Evolutionary conservation across 1,140 invertebrate genomes (phyloP).

Genomic region (Caenorhabditis brenneri): DNA sequence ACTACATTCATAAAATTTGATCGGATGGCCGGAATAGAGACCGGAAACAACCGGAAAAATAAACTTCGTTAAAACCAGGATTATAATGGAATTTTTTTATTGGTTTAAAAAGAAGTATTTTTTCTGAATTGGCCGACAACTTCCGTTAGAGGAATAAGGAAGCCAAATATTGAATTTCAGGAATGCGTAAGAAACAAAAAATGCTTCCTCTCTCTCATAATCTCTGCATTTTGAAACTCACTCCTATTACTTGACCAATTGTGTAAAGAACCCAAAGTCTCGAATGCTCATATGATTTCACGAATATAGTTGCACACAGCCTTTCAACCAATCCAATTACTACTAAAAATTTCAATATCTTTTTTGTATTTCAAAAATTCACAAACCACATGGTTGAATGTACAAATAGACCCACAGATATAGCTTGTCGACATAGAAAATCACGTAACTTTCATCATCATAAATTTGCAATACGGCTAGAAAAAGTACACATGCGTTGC

Average conservation of each 20-base stretch:
- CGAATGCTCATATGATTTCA: conserved; percentile 28
- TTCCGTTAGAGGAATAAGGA: no score
- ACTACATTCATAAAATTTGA: no score
- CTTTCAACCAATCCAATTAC: conserved; percentile 35
- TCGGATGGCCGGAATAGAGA: no score
- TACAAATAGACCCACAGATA: conserved; percentile 27
- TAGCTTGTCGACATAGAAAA: not conserved
- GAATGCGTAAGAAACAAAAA: no score
- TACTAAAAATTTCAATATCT: not conserved
- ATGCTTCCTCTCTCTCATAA: no score
- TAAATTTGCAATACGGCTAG: not conserved
- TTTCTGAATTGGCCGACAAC: no score
- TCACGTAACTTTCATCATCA: not conserved
- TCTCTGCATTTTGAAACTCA: no score
- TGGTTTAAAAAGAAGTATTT: no score
- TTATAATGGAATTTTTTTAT: no score
- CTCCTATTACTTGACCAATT: not conserved
- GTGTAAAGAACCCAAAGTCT: conserved; percentile 12
- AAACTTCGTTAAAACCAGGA: no score
- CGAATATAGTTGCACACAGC: conserved; percentile 38
- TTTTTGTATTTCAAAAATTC: not conserved
- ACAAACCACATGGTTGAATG: conserved; percentile 41
- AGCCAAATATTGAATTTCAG: no score
- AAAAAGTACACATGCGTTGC: not conserved
- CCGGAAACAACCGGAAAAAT: no score